phyloP scores from a whole-genome alignment of 2,113 vertebrate species.

The Columba janthina region DNA sequence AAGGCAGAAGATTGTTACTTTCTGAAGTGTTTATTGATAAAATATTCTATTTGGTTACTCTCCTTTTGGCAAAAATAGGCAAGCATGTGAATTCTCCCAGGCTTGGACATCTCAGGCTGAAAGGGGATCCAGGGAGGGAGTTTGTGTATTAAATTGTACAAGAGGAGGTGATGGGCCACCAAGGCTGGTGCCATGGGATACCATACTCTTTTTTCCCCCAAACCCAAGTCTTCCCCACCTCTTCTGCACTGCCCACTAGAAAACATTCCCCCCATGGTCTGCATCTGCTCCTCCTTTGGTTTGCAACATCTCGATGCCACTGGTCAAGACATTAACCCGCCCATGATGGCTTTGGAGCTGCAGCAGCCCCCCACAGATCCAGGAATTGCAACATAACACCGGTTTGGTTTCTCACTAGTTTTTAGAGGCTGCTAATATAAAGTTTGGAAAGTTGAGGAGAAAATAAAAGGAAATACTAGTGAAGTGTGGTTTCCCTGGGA shows the following conservation, averaged over 20 bases:
- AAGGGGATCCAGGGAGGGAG: not conserved
- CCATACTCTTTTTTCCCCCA: not conserved
- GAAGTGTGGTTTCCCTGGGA: not conserved
- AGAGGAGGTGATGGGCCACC: not conserved
- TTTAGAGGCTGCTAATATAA: not conserved
- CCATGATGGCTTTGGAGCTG: not conserved
- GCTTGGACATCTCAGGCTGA: too few relatives aligned
- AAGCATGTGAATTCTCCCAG: not conserved
- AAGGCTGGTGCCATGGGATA: not conserved
- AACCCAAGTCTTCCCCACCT: not conserved
- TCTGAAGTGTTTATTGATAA: not conserved
- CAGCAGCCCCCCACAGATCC: not conserved
- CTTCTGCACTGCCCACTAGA: not conserved
- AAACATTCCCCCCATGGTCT: rapidly evolving
- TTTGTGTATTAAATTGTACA: rapidly evolving
- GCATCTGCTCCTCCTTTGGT: not conserved
- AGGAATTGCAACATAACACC: rapidly evolving
- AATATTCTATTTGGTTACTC: not conserved
- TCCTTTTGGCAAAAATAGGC: not conserved
- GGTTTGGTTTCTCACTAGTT: not conserved
- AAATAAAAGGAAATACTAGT: not conserved
- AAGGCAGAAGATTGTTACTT: not conserved
- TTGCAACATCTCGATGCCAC: rapidly evolving
- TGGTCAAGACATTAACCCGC: too few relatives aligned
- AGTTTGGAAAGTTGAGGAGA: not conserved